These are phyloP conservation scores for Phaenicophaeus curvirostris DNA, from an alignment of 2,797 vertebrate species.

Conservation along the genomic window DNA sequence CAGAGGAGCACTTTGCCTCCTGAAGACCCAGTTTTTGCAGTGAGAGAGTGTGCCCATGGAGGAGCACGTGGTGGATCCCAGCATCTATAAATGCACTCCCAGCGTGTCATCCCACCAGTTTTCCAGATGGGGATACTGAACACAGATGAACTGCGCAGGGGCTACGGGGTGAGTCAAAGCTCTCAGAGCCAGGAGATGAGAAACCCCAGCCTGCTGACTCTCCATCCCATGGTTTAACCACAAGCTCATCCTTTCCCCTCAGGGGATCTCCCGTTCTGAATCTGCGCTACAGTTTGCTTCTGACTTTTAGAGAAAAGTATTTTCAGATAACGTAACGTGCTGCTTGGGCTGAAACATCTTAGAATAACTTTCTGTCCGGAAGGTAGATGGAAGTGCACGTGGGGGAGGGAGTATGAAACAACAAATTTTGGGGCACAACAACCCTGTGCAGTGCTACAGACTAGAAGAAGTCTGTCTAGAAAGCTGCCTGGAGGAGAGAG, in stretches of 20 bases:
- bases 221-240: not conserved
- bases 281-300: accelerated
- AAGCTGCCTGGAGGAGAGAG: no score
- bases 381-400: not conserved
- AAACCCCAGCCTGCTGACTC: not conserved
- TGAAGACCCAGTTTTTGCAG: not conserved
- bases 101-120: not conserved
- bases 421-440: no score
- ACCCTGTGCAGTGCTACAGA: no score
- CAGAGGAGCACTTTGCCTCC: not conserved
- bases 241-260: not conserved
- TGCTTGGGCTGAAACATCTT: not conserved
- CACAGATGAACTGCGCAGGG: not conserved
- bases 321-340: not conserved
- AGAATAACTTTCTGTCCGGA: not conserved
- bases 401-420: not conserved
- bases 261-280: not conserved
- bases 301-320: not conserved
- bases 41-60: not conserved
- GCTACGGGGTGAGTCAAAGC: constrained; percentile 7
- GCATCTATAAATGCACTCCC: not conserved
- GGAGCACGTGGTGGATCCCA: not conserved
- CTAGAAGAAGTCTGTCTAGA: no score
- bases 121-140: not conserved
- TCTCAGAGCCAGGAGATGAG: not conserved